Conservation (phyloP, 2,888 invertebrate genomes). For the Aleiodes leptofemur region DNA sequence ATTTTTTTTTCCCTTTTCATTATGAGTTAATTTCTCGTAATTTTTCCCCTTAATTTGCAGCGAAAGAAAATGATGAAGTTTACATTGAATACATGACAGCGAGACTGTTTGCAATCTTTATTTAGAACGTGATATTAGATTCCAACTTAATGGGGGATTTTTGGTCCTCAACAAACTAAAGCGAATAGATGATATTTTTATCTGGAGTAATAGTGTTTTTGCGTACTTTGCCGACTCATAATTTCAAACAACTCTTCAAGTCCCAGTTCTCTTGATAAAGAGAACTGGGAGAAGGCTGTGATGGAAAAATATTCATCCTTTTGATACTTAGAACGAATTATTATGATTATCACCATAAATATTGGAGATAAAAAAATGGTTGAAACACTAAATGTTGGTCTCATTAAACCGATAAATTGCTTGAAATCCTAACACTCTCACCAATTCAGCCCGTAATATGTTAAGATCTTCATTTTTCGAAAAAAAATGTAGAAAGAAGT, state of each 20-base stretch:
- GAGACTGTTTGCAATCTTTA: slow-evolving; percentile 56
- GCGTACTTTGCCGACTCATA: background rate
- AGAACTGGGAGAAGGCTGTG: background rate
- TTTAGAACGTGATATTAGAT: slow-evolving; percentile 64
- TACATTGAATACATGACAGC: slow-evolving; percentile 17
- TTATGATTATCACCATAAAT: no score
- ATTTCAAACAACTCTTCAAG: background rate
- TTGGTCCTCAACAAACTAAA: slow-evolving; percentile 62
- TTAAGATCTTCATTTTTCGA: no score
- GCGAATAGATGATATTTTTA: slow-evolving; percentile 58
- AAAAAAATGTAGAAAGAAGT: no score
- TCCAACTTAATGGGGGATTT: slow-evolving; percentile 55
- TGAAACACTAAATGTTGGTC: no score
- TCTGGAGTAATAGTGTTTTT: slow-evolving; percentile 6
- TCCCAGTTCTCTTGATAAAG: background rate
- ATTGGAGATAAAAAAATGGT: no score
- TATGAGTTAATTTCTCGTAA: background rate
- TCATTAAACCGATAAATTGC: no score
- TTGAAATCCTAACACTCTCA: no score
- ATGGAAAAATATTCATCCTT: no score
- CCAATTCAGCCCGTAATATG: no score
- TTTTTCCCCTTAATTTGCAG: background rate
- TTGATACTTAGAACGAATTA: no score
- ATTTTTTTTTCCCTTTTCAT: slow-evolving; percentile 28
- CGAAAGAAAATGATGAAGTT: slow-evolving; percentile 25